Base-by-base conservation (phyloP, 2,113 vertebrate genomes). In the Vulpes ferrilata region DNA sequence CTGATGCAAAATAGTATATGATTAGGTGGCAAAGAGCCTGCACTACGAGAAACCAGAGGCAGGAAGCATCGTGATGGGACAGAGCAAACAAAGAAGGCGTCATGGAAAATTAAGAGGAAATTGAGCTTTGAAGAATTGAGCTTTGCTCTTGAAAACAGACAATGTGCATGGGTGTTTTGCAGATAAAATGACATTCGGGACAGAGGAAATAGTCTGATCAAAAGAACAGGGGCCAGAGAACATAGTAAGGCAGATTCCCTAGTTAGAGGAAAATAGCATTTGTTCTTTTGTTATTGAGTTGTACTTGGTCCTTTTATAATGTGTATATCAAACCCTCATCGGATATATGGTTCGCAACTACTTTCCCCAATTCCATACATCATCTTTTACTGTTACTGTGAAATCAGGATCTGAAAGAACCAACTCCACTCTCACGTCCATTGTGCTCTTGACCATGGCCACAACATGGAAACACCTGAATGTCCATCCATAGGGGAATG, bases 11-110 rank as follows among this genome's bases (percentile, higher is more conserved):
- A 30, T 5, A 7, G 10, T 13, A 23, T 48, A 64, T 27, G 22
- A 55, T 7, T n/a, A 53, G 32, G 35, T 11, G 15, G 25, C 60
- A 60, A 23, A 65, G 1, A 25, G 16, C 5, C 57, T 57, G 4
- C 15, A 19, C 51, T 35, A 3, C 4, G 30, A 43, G 57, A 81
- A 53, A 22, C 32, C 69, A 62, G 51, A 80, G 62, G 13, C 3
- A 0, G 20, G 32, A n/a, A 32, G 13, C n/a, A 20, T 32, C 2
- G 0, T 32, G 3, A 59, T 1, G 20, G 48, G 43, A 16, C 10
- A 11, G 19, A 60, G 30, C 8, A 20, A 25, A 20, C 30, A 27
- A 27, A 55, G 17, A 38, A 13, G 43, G 57, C 11, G 0, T 62
- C 83, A n/a, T 10, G 11, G 73, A 19, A 8, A 80, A 79, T 43